Evolutionary conservation across 2,888 invertebrate genomes (phyloP).

Genomic region (Lycaena phlaeas): DNA sequence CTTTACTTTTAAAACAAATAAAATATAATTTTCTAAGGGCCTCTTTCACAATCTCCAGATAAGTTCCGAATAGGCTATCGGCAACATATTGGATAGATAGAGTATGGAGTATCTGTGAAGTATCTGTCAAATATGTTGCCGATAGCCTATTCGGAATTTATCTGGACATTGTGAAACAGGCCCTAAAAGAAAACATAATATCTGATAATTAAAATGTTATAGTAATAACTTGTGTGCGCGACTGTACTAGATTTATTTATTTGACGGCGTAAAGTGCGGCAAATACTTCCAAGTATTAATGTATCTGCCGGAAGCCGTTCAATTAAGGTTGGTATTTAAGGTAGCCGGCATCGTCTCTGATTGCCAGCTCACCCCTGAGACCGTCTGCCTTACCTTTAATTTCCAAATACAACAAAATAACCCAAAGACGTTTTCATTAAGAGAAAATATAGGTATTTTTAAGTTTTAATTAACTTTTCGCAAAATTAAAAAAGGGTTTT

Average conservation of each 20-base stretch:
- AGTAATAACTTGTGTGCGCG: too few relatives aligned
- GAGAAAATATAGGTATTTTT: slow-evolving; percentile 19
- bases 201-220: too few relatives aligned
- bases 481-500: slow-evolving; percentile 1
- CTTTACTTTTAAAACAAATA: too few relatives aligned
- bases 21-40: too few relatives aligned
- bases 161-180: too few relatives aligned
- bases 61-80: too few relatives aligned
- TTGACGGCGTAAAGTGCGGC: slow-evolving; percentile 40
- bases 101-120: too few relatives aligned
- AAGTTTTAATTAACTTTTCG: slow-evolving; percentile 7
- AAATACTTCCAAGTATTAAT: slow-evolving; percentile 61
- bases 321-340: slow-evolving; percentile 72
- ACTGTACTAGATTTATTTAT: slow-evolving; percentile 12
- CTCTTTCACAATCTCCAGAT: too few relatives aligned
- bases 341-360: slow-evolving; percentile 60
- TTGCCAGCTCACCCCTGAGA: slow-evolving; percentile 50
- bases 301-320: slow-evolving; percentile 54
- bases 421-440: slow-evolving; percentile 29
- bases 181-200: too few relatives aligned
- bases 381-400: slow-evolving; percentile 60
- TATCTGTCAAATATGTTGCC: too few relatives aligned
- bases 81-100: too few relatives aligned
- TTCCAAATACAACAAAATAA: slow-evolving; percentile 68
- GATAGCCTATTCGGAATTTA: too few relatives aligned